Percentiles rank a stretch among this genome's conserved stretches.
Evolutionary conservation across 2,888 invertebrate species (phyloP).

Genomic region (Volucella zonaria): DNA sequence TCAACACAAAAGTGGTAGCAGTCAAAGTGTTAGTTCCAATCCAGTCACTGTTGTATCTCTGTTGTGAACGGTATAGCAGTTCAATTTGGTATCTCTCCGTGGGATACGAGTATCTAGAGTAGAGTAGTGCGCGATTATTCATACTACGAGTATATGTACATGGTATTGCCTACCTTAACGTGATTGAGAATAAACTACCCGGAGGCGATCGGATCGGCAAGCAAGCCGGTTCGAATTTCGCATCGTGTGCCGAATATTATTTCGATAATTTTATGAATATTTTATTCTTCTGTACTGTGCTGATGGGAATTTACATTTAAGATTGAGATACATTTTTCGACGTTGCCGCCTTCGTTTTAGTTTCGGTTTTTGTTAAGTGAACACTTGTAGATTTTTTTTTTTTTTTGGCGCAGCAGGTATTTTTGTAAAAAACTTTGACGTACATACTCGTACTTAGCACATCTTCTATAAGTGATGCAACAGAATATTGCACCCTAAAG

Average conservation of each 20-base stretch:
- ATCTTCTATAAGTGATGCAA: constrained; percentile 21
- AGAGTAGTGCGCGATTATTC: neutral
- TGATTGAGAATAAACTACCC: constrained; percentile 58
- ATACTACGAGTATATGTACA: neutral
- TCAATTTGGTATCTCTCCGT: neutral
- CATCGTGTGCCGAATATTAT: constrained; percentile 65
- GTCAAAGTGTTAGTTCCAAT: neutral
- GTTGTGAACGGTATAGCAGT: constrained; percentile 55
- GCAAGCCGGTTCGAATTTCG: constrained; percentile 65
- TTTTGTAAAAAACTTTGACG: constrained; percentile 16
- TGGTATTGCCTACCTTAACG: constrained; percentile 50
- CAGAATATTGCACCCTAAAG: neutral
- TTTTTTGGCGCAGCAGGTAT: constrained; percentile 17
- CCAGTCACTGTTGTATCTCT: constrained; percentile 55
- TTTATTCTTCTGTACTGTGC: constrained; percentile 22
- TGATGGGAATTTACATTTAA: constrained; percentile 55
- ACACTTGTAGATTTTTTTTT: constrained; percentile 1
- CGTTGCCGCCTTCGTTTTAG: no score
- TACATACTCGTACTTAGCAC: constrained; percentile 16
- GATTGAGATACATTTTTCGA: constrained; percentile 24
- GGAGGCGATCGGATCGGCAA: constrained; percentile 35
- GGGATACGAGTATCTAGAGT: neutral
- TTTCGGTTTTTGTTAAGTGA: neutral
- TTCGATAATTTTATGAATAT: constrained; percentile 65
- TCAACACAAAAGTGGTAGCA: constrained; percentile 16